Evolutionary conservation across 2,113 vertebrate species (phyloP), one percentile per base, ranked within the genome.

Genomic region (Upupa epops): DNA sequence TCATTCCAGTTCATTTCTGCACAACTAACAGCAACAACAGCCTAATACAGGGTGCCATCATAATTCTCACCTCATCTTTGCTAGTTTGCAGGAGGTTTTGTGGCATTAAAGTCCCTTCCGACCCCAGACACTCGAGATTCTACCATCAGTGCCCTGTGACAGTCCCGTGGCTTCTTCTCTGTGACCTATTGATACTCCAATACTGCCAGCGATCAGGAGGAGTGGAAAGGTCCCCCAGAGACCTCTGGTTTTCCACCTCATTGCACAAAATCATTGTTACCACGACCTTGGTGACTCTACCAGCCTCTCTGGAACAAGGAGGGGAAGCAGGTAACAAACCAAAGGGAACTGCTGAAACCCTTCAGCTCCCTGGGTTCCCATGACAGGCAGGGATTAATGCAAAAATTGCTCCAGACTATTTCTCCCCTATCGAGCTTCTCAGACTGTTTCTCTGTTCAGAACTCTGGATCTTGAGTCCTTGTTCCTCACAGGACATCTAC

Each of bases 301-400:
- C 55, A 72, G 36, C 51, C 82, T n/a, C 49, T 54, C 55, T 74
- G 72, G 78, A 82, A 83, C 26, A 69, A 46, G 31, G 15, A n/a
- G 26, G 31, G 66, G 29, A 86, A 58, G 16, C 19, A 74, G 22
- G 69, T 32, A 81, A 48, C 36, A 83, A 83, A 86, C 18, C 22
- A 37, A 86, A 76, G 68, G 79, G 94, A 92, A 94, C n/a, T 40
- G 25, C 73, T 88, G 63, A 95, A 95, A 86, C 56, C 78, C 56
- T 56, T 74, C 63, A 54, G 91, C 93, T 91, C 29, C 48, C 83
- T 65, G 58, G 19, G 24, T 66, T 79, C 48, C 87, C 78, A 80
- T 92, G 90, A 83, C 76, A 89, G 55, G 31, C 20, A 31, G 36
- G 54, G 45, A 64, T 60, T 45, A 86, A 92, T 60, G 51, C 32